phyloP scores from a whole-genome alignment of 2,797 vertebrate species.

The Dicrostonyx torquatus region DNA sequence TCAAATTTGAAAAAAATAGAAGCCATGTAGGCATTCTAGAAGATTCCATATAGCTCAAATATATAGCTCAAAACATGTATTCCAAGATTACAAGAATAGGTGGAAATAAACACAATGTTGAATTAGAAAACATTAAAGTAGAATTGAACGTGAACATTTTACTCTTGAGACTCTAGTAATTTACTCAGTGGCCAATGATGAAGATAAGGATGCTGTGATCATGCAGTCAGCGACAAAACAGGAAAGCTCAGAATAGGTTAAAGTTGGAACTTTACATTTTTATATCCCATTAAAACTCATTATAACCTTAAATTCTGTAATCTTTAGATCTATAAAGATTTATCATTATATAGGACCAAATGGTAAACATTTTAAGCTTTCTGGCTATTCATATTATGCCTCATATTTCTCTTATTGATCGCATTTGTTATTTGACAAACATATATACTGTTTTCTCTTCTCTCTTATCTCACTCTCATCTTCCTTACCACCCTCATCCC shows the following conservation, averaged over 20 bases:
- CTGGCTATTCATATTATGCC: not conserved
- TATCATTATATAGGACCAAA: not conserved
- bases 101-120: not conserved
- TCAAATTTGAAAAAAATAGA: not conserved
- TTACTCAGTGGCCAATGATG: not conserved
- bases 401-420: not conserved
- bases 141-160: constrained; percentile 2
- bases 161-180: not conserved
- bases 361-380: not conserved
- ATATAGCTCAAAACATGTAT: not conserved
- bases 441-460: not conserved
- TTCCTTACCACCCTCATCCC: not conserved
- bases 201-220: not conserved
- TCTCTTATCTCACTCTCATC: not conserved
- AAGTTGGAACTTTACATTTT: not conserved
- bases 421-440: not conserved
- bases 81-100: not conserved
- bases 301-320: not conserved
- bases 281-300: not conserved
- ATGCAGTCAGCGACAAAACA: not conserved
- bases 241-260: not conserved
- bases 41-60: not conserved
- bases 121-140: not conserved
- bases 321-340: not conserved
- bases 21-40: not conserved